Evolutionary conservation across 2,113 vertebrate genomes (phyloP), one percentile per base, ranked within the genome.

Genomic region (Elaphurus davidianus): DNA sequence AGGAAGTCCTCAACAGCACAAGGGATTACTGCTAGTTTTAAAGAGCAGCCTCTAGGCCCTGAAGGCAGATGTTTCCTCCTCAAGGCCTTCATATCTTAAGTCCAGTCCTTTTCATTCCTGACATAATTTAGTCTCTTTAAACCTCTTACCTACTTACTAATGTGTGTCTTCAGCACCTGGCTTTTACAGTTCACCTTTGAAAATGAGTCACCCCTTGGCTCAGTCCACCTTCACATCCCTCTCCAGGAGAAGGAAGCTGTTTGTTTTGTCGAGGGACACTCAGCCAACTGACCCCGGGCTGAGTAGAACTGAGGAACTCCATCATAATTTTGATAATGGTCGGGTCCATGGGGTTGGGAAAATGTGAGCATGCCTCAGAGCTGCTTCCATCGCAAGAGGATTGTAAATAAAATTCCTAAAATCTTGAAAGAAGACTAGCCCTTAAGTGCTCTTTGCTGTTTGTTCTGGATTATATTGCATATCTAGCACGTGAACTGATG

Each of bases 41-140:
- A 54, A 87, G 60, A 90, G 88, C 6, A 30, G 43, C 54, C 64
- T 94, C 64, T 45, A 93, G 85, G 45, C 28, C 78, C 78, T 54
- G 1, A 59, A 57, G 55, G 85, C 96, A 92, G 92, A 94, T 97
- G 97, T 98, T 98, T 97, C 98, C 97, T 97, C 25, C 11, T 78
- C 4, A 3, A 28, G 84, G 64, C 64, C 91, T 92, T 96, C 74
- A 5, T 36, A 71, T 81, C 94, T 86, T 47, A 94, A 79, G 36
- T 76, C 43, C 14, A 67, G 64, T 96, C 36, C 62, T 96, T 95
- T 82, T 96, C 96, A 97, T 98, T 94, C 97, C 96, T 92, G 55
- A 40, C 15, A 10, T 92, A 52, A 84, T 33, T 95, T 54, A 59
- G 64, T 92, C 79, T 88, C 78, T 64, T 14, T 76, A 30, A 92